phyloP scores from a whole-genome alignment of 2,888 invertebrate genomes.

The Leistus spinibarbis region DNA sequence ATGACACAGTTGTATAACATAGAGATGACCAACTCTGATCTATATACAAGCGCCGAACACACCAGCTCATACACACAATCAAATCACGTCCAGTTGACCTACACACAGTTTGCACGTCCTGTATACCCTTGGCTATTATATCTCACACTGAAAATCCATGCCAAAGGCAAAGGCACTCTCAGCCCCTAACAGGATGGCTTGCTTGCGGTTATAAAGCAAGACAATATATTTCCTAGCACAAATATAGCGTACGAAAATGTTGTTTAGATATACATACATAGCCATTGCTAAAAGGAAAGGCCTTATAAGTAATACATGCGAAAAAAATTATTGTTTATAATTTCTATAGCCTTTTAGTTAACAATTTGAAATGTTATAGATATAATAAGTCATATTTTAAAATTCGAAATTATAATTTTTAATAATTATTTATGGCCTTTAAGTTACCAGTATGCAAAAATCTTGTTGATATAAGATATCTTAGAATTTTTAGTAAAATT shows the following conservation, averaged over 20 bases:
- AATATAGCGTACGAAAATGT: background rate
- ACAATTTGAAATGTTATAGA: no score
- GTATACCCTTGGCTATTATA: background rate
- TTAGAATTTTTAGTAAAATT: no score
- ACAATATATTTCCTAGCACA: background rate
- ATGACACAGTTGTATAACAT: background rate
- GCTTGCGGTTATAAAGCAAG: background rate
- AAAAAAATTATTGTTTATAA: no score
- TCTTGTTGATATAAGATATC: no score
- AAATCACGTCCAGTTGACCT: background rate
- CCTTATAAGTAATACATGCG: no score
- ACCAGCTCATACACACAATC: background rate
- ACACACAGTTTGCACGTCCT: background rate
- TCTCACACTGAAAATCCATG: background rate
- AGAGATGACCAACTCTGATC: background rate
- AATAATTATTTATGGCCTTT: no score
- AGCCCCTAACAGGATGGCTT: background rate
- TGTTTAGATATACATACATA: background rate
- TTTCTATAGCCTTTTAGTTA: no score
- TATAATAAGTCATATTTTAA: no score
- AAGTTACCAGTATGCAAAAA: no score
- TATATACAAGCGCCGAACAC: background rate
- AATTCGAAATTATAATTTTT: no score
- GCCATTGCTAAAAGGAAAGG: background rate
- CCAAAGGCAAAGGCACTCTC: background rate